Percentiles rank a stretch among this genome's conserved stretches.
These are phyloP conservation scores for Acromyrmex echinatior DNA, from an alignment of 1,140 invertebrate genomes.

Conservation along the genomic window DNA sequence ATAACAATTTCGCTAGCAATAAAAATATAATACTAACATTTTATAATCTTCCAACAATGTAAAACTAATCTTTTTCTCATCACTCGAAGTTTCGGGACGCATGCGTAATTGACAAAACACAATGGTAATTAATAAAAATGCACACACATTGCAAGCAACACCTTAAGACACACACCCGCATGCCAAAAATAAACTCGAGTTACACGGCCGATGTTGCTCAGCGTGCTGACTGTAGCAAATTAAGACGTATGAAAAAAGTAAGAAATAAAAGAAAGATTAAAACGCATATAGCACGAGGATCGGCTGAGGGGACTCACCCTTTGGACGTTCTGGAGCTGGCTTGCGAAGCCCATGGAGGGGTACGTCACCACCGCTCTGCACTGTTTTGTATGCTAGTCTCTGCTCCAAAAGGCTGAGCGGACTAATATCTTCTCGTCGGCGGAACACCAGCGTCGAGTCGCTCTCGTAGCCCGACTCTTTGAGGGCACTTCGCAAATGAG, in stretches of 20 bases:
- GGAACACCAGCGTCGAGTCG: conserved; percentile 95
- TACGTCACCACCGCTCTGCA: conserved; percentile 96
- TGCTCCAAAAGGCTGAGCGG: conserved; percentile 93
- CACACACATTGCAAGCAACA: conserved; percentile 42
- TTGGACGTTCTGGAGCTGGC: conserved; percentile 94
- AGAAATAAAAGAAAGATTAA: not conserved
- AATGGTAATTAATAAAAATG: conserved; percentile 52
- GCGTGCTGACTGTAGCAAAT: conserved; percentile 42
- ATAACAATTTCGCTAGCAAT: not conserved
- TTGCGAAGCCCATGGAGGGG: conserved; percentile 95
- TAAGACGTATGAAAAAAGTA: conserved; percentile 18
- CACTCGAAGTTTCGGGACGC: conserved; percentile 20
- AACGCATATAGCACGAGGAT: not conserved
- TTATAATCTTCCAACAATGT: not conserved
- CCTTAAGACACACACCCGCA: conserved; percentile 32
- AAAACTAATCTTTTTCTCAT: not conserved
- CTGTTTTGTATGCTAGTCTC: conserved; percentile 93
- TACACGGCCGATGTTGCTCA: conserved; percentile 34
- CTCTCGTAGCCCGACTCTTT: conserved; percentile 97
- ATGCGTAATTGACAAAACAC: conserved; percentile 23
- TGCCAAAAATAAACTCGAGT: conserved; percentile 32
- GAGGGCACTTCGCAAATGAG: conserved; percentile 88
- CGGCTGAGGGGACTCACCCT: conserved; percentile 88
- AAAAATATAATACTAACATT: not conserved
- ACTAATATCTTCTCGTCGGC: conserved; percentile 89